Evolutionary conservation across 2,113 vertebrate genomes (phyloP).

Genomic region (Lucifuga dentata): DNA sequence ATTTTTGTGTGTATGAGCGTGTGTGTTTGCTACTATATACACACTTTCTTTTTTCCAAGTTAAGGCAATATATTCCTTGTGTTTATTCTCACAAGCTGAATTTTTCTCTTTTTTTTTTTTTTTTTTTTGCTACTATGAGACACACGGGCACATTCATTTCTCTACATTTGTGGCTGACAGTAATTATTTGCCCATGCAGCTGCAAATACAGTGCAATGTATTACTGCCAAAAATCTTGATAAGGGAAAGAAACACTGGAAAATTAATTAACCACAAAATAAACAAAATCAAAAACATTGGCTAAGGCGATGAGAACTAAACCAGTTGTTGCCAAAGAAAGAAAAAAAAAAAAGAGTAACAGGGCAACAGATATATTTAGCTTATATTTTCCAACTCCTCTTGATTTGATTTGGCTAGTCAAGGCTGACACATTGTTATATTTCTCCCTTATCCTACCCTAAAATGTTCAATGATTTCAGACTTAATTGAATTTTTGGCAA

Average conservation of each 20-base stretch:
- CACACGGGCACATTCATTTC: not conserved
- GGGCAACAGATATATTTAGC: constrained; percentile 3
- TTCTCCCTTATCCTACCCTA: constrained; percentile 26
- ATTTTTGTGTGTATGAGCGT: not conserved
- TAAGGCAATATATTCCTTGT: constrained; percentile 7
- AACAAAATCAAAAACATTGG: not conserved
- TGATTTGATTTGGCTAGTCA: constrained; percentile 35
- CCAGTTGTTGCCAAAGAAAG: not conserved
- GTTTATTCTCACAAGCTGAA: too few relatives aligned
- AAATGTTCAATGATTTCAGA: constrained; percentile 56
- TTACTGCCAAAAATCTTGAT: not conserved
- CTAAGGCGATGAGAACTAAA: not conserved
- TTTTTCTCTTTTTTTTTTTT: too few relatives aligned
- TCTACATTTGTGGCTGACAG: constrained; percentile 3
- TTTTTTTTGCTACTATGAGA: constrained; percentile 6
- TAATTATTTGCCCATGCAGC: too few relatives aligned
- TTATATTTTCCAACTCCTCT: constrained; percentile 13
- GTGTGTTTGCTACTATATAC: constrained; percentile 6
- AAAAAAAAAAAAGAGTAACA: too few relatives aligned
- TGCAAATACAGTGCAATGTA: too few relatives aligned
- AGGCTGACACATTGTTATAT: constrained; percentile 22
- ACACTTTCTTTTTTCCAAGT: constrained; percentile 5
- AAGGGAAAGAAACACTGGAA: not conserved
- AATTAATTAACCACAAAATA: not conserved
- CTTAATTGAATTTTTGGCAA: constrained; percentile 64